These are phyloP conservation scores for Xestoiulus laeticollis DNA, from an alignment of 2,888 invertebrate genomes.

Conservation along the genomic window DNA sequence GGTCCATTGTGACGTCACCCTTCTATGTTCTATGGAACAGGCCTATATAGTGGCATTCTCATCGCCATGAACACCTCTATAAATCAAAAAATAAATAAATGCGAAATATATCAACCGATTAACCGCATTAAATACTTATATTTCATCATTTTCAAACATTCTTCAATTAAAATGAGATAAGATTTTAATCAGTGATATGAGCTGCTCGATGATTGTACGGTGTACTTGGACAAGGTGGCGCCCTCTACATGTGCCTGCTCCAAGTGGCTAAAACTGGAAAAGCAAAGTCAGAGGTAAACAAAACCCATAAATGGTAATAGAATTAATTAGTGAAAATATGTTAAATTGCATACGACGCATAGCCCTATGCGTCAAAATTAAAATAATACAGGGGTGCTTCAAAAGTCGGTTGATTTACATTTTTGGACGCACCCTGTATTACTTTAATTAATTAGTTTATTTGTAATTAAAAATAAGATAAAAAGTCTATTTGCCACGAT, in stretches of 20 bases:
- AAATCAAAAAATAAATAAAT: background rate
- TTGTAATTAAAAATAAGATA: background rate
- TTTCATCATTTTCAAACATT: background rate
- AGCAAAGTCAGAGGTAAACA: background rate
- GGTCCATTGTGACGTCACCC: conserved; percentile 20
- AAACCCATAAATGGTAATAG: background rate
- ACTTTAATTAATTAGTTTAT: background rate
- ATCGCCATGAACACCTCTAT: background rate
- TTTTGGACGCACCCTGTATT: background rate
- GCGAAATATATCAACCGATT: background rate
- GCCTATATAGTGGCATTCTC: background rate
- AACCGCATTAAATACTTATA: background rate
- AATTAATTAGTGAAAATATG: background rate
- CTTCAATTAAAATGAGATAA: background rate
- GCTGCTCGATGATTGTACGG: background rate
- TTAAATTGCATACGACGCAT: background rate
- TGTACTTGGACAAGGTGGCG: background rate
- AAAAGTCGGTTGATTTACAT: background rate
- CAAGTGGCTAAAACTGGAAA: background rate
- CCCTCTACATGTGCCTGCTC: background rate
- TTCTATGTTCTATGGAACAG: background rate
- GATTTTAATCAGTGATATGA: background rate
- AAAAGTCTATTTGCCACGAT: background rate
- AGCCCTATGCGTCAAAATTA: background rate
- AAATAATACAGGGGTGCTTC: background rate